Evolutionary conservation across 2,888 invertebrate species (phyloP), one percentile per base, ranked within the genome.

Genomic region (Emmelina monodactyla): DNA sequence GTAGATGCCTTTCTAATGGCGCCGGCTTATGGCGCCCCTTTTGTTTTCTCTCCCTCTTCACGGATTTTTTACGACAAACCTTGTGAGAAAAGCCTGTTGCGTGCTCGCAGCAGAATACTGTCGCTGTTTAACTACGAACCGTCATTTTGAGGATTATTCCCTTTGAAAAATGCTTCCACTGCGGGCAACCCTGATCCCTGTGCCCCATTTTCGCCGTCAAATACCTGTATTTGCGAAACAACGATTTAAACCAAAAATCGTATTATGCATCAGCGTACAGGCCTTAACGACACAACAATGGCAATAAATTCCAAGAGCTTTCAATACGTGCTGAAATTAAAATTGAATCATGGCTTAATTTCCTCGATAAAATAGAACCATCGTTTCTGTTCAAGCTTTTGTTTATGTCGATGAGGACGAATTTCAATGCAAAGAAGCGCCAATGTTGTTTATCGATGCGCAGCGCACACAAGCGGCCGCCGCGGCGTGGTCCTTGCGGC

Each of bases 1-100:
- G 54, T 53, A 64, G 66, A 68, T 68, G 64, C 55, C 56, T 59
- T 61, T 59, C 55, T 67, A 67, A 70, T 67, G 65, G 58, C 50
- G 46, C 45, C 19, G 39, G 37, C 35, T 42, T 37, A 40, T 30
- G 30, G 10, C 10, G 28, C 13, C 16, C 16, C 15, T 14, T 38
- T 34, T 22, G 34, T 38, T 34, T 34, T 31, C 28, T 25, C 25
- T 25, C 11, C 25, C 6, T 11, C 11, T 25, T 10, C 11, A 3
- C n/a, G 25, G 11, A n/a, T 7, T 25, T 25, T 25, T 10, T 10
- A 25, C 25, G 3, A 11, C 9, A 11, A 25, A 25, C 6, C 11
- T 25, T 7, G n/a, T 10, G 25, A 25, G 25, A 25, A 25, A 25
- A 25, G 25, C 25, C 25, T 25, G 25, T 25, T 25, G 25, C 25